Conservation (phyloP, 2,797 vertebrate genomes). For the Hafferia zeledoni region DNA sequence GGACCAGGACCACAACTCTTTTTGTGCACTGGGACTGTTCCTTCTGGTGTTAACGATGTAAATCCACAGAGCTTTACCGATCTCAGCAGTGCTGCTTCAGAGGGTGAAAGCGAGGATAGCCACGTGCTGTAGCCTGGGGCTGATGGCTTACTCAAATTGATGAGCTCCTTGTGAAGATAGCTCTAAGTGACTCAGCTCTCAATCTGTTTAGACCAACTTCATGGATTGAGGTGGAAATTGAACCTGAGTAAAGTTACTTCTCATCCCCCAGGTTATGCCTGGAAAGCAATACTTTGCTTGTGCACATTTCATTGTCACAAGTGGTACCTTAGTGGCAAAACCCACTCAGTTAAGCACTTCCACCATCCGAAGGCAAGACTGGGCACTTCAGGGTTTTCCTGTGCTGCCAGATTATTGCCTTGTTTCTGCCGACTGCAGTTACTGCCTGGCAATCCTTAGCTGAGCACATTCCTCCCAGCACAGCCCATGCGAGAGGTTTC, state of each 20-base stretch:
- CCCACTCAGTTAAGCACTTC: background rate
- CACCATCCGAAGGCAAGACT: background rate
- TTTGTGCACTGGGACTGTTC: background rate
- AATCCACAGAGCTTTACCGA: background rate
- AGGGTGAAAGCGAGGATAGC: background rate
- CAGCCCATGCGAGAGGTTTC: background rate
- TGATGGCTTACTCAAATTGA: slow-evolving; percentile 6
- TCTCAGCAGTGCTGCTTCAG: background rate
- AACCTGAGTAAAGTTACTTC: slow-evolving; percentile 1
- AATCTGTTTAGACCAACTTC: slow-evolving; percentile 23
- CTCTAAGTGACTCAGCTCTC: slow-evolving; percentile 47
- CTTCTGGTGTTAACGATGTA: background rate
- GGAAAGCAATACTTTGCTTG: background rate
- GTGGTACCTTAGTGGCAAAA: background rate
- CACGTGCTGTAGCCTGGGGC: background rate
- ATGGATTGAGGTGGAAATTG: background rate
- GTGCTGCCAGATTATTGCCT: background rate
- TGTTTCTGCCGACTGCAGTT: background rate
- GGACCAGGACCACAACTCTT: background rate
- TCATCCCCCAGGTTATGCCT: background rate
- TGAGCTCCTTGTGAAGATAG: slow-evolving; percentile 2
- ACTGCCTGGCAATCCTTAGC: background rate
- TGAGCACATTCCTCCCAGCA: background rate
- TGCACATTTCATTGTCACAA: background rate
- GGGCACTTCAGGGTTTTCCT: background rate